Conservation (phyloP, 2,797 vertebrate genomes). For the Dryobates pubescens region DNA sequence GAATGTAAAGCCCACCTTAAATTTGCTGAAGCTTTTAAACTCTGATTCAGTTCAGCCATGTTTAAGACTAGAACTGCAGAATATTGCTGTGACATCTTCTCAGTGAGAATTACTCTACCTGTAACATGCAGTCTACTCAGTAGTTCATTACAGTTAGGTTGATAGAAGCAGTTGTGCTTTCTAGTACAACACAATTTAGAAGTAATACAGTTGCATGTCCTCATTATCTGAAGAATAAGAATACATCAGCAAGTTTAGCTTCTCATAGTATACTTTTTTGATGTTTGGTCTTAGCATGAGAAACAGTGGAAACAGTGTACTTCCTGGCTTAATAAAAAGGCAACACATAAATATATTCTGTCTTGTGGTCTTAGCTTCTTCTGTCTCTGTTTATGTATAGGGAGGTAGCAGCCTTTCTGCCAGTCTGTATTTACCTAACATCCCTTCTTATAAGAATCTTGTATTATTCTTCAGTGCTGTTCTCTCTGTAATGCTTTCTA, state of each 20-base stretch:
- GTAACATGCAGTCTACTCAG: neutral
- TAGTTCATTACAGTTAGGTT: neutral
- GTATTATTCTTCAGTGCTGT: neutral
- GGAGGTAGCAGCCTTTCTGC: neutral
- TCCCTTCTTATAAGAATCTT: neutral
- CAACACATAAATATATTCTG: fast-evolving
- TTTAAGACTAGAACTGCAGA: neutral
- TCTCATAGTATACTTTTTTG: neutral
- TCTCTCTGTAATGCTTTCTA: neutral
- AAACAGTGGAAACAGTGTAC: neutral
- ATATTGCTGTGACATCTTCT: neutral
- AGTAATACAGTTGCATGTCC: neutral
- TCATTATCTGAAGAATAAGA: neutral
- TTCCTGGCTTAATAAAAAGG: neutral
- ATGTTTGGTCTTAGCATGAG: neutral
- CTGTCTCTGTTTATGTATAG: neutral
- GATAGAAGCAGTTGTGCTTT: neutral
- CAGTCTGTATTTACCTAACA: neutral
- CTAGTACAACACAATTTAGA: no score
- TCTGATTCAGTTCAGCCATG: neutral
- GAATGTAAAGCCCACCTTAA: neutral
- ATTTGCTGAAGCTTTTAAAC: neutral
- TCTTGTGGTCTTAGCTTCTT: neutral
- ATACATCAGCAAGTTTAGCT: neutral
- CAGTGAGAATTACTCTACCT: neutral